Conservation (phyloP, 2,113 vertebrate species). For the Psephotus haematonotus region DNA sequence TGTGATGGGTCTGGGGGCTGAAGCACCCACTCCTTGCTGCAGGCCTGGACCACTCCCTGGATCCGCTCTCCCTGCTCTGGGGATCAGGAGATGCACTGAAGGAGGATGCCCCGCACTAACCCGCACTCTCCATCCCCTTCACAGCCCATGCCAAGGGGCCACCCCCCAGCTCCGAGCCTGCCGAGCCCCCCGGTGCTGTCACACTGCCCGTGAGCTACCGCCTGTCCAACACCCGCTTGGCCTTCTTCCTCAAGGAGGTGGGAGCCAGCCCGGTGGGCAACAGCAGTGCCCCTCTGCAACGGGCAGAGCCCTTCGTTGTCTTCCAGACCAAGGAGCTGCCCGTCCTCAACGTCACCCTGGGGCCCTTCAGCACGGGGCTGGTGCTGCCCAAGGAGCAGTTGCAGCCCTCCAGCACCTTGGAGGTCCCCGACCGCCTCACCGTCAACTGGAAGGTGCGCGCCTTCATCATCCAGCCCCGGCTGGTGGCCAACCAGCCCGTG, state of each 20-base stretch:
- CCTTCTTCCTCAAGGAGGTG: conserved; percentile 91
- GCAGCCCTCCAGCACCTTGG: conserved; percentile 91
- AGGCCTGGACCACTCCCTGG: rapidly evolving
- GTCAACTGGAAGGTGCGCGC: conserved; percentile 99
- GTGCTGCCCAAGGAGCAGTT: conserved; percentile 90
- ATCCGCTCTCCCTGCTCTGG: background rate
- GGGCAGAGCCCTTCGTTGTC: conserved; percentile 93
- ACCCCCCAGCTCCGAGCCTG: conserved; percentile 80
- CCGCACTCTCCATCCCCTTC: rapidly evolving
- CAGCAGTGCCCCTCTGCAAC: conserved; percentile 75
- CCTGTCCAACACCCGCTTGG: conserved; percentile 92
- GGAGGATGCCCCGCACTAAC: background rate
- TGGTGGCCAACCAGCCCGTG: conserved; percentile 86
- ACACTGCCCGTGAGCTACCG: conserved; percentile 92
- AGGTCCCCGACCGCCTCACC: conserved; percentile 89
- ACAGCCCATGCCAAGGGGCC: conserved; percentile 80
- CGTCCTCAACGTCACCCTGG: conserved; percentile 89
- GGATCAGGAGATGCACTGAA: background rate
- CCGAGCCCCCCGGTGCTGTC: conserved; percentile 70
- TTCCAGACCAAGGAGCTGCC: conserved; percentile 98
- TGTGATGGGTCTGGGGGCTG: rapidly evolving
- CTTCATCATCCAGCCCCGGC: conserved; percentile 89
- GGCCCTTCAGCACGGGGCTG: conserved; percentile 89
- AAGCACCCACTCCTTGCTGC: rapidly evolving
- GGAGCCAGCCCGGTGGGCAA: conserved; percentile 61